A percentile compares a stretch with the other conserved stretches of the same genome.
Evolutionary conservation across 2,113 vertebrate genomes (phyloP).

Genomic region (Propithecus coquereli): DNA sequence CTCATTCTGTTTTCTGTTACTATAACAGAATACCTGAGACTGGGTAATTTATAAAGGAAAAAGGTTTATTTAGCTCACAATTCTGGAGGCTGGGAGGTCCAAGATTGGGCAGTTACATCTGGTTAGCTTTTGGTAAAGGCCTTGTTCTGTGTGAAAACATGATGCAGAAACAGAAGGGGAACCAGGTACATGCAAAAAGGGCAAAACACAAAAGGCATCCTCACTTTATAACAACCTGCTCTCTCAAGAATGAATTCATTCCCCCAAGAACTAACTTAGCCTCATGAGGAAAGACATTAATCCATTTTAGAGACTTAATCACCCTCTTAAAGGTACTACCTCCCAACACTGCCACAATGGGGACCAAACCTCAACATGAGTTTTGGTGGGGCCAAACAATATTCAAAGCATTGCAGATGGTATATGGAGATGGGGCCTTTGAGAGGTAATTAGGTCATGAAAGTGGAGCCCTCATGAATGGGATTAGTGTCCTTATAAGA

Average conservation of each 20-base stretch:
- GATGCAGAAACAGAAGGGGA: background rate
- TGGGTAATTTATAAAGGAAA: background rate
- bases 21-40: background rate
- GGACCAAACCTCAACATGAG: background rate
- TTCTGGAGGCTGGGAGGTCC: background rate
- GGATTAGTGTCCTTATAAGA: background rate
- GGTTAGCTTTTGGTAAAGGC: background rate
- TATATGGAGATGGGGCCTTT: background rate
- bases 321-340: background rate
- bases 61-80: background rate
- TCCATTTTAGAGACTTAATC: background rate
- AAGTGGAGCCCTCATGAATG: background rate
- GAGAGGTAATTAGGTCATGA: background rate
- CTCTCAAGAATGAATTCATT: background rate
- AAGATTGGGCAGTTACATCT: background rate
- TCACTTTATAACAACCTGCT: background rate
- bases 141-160: background rate
- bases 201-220: background rate
- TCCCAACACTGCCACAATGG: background rate
- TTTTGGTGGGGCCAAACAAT: background rate
- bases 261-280: background rate
- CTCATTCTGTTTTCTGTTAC: background rate
- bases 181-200: background rate
- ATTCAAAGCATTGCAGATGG: background rate
- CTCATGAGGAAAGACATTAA: background rate